Conservation (phyloP, 2,797 vertebrate species). For the Okamejei kenojei region DNA sequence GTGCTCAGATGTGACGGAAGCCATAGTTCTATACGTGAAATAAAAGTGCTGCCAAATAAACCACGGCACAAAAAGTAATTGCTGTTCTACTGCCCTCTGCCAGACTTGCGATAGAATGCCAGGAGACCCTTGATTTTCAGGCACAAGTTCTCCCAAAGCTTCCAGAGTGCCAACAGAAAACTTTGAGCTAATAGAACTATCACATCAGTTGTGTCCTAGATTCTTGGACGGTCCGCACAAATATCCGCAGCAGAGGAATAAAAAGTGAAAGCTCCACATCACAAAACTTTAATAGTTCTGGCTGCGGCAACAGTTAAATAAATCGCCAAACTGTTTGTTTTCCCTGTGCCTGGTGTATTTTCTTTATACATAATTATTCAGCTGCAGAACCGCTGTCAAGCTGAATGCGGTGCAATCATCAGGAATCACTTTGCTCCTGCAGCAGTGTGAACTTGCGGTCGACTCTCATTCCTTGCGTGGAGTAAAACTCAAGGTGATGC, state of each 20-base stretch:
- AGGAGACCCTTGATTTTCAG: background rate
- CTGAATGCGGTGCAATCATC: slow-evolving; percentile 9
- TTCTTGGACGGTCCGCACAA: background rate
- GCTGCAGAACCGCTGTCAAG: slow-evolving; percentile 30
- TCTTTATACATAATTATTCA: slow-evolving; percentile 36
- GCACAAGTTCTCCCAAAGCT: background rate
- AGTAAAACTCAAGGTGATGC: slow-evolving; percentile 41
- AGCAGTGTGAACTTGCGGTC: slow-evolving; percentile 26
- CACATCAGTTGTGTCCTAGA: background rate
- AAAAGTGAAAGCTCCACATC: background rate
- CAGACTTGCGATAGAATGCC: background rate
- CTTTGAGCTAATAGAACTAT: background rate
- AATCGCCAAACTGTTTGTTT: slow-evolving; percentile 25
- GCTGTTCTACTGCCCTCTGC: background rate
- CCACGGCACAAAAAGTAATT: background rate
- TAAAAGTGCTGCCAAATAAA: background rate
- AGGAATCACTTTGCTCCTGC: slow-evolving; percentile 28
- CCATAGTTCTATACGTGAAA: background rate
- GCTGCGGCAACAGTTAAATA: slow-evolving; percentile 32
- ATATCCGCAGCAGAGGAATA: background rate
- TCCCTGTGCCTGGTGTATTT: slow-evolving; percentile 35
- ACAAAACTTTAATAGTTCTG: slow-evolving; percentile 24
- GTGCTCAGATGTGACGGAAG: background rate
- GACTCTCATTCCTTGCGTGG: slow-evolving; percentile 14
- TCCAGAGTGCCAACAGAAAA: too few species aligned